Conservation (phyloP, 2,888 invertebrate species). For the Colostygia pectinataria region DNA sequence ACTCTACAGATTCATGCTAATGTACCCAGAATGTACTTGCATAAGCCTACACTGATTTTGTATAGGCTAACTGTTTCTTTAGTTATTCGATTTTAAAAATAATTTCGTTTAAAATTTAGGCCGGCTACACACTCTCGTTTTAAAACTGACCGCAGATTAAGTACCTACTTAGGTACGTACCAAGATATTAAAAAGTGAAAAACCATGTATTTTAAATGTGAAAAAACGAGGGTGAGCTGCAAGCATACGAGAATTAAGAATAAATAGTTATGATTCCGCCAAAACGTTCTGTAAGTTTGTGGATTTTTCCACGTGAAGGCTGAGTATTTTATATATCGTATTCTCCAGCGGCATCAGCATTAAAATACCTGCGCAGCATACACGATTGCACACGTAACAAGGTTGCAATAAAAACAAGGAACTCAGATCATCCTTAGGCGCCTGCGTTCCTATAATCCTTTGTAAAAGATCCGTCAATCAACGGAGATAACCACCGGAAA, state of each 20-base stretch:
- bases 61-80: no score
- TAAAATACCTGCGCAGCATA: conserved; percentile 30
- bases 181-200: no score
- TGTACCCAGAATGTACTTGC: no score
- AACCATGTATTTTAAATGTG: no score
- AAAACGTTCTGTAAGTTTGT: conserved; percentile 1
- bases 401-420: conserved; percentile 35
- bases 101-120: no score
- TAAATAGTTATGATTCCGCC: neutral
- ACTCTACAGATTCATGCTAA: neutral
- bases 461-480: conserved; percentile 34
- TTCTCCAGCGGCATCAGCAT: conserved; percentile 30
- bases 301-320: conserved; percentile 9
- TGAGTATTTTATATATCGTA: conserved; percentile 24
- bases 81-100: no score
- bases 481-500: conserved; percentile 51
- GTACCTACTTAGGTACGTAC: no score
- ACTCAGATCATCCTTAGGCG: conserved; percentile 25
- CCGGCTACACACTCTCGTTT: no score
- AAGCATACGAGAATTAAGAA: neutral
- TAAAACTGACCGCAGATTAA: no score
- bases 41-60: no score
- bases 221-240: no score
- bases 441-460: conserved; percentile 16
- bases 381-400: conserved; percentile 30